Evolutionary conservation across 2,797 vertebrate species (phyloP), one percentile per base, ranked within the genome.

Genomic region (Gila robusta): DNA sequence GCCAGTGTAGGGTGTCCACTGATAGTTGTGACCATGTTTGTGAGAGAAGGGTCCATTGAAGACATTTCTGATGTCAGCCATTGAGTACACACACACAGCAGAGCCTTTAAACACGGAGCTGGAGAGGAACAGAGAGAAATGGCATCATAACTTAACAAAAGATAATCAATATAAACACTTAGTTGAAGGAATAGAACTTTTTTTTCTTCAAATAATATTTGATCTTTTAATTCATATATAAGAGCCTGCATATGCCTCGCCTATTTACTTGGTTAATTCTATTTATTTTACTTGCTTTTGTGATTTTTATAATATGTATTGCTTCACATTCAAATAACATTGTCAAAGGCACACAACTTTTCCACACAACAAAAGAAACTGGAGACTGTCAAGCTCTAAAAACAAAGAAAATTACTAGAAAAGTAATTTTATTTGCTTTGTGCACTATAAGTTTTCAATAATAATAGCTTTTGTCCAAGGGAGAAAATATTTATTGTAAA

Each of bases 61-160:
- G 81, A 93, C 95, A 5, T 92, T 93, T 79, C 95, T 93, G 86
- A 95, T 92, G 82, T 95, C 94, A 4, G 93, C 90, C 93, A 95
- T 94, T 73, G 93, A 93, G 86, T 95, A 95, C 23, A 94, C 93
- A 70, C 95, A 95, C 70, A 95, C 93, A 0, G 95, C 95, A 5
- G 95, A 95, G 74, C 94, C 95, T 86, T 92, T 94, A 87, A 95
- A 95, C 80, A 95, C 93, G n/a, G 94, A 95, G 73, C 95, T 95
- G 86, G 56, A 84, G 56, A 83, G 44, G 12, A 19, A 85, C n/a
- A 59, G n/a, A 12, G 2, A 59, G 32, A 81, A 72, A 14, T 82
- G 17, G 10, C 17, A 44, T 79, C 3, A 28, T 21, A 41, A 66
- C 54, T 79, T 80, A 37, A 66, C 44, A 19, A 23, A 19, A 23